Conservation (phyloP, 2,797 vertebrate genomes). For the Pelobates cultripes region DNA sequence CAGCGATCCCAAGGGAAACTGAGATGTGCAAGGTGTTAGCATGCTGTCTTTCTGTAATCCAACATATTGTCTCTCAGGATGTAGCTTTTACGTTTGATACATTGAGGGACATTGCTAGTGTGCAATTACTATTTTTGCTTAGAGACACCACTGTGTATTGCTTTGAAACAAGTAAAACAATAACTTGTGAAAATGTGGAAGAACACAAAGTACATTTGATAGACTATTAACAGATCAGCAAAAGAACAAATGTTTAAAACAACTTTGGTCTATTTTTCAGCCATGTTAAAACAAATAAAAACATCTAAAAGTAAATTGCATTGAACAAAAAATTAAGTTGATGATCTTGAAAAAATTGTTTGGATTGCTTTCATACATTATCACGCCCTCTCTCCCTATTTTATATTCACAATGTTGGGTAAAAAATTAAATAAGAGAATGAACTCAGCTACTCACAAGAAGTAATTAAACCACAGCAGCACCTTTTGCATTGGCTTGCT, state of each 20-base stretch:
- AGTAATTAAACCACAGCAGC: no score
- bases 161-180: not conserved
- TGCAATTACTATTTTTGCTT: not conserved
- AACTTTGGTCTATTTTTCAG: no score
- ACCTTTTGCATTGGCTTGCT: no score
- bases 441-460: no score
- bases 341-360: no score
- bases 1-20: not conserved
- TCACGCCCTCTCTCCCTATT: no score
- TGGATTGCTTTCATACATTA: no score
- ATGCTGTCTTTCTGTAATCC: not conserved
- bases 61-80: not conserved
- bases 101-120: not conserved
- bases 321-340: no score
- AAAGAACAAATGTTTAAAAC: not conserved
- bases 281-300: no score
- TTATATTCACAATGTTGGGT: no score
- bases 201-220: not conserved
- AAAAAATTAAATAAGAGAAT: no score
- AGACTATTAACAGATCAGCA: not conserved
- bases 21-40: not conserved
- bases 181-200: not conserved
- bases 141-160: not conserved
- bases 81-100: not conserved
- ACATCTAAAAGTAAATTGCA: no score